Percentiles rank a stretch among this genome's conserved stretches.
These are phyloP conservation scores for Tiaroga cobitis DNA, from an alignment of 2,797 vertebrate genomes.

Conservation along the genomic window DNA sequence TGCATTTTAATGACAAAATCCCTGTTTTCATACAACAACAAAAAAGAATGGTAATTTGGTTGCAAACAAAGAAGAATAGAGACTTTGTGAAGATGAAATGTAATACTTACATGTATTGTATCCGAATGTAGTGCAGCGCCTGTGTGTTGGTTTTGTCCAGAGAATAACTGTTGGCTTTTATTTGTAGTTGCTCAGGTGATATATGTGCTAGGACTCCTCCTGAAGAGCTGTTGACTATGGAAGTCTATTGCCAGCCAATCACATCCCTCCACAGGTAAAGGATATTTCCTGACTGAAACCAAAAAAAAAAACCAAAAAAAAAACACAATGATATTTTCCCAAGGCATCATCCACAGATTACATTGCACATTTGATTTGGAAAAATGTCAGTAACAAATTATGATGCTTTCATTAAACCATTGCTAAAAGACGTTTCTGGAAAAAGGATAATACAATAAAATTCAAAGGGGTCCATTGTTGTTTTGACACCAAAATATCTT, in stretches of 20 bases:
- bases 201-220: slow-evolving; percentile 40
- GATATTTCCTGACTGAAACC: slow-evolving; percentile 55
- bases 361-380: neutral
- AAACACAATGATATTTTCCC: slow-evolving; percentile 26
- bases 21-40: neutral
- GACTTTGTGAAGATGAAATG: neutral
- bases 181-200: slow-evolving; percentile 69
- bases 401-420: neutral
- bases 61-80: neutral
- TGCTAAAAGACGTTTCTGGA: neutral
- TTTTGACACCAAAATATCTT: neutral
- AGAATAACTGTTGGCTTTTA: slow-evolving; percentile 55
- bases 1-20: neutral
- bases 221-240: slow-evolving; percentile 43
- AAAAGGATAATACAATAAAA: neutral
- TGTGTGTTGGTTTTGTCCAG: slow-evolving; percentile 42
- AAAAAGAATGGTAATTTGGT: neutral
- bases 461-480: neutral
- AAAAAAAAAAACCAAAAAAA: neutral
- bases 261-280: slow-evolving; percentile 52
- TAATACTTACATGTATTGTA: slow-evolving; percentile 65
- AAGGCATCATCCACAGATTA: slow-evolving; percentile 10
- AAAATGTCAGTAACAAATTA: neutral
- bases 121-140: slow-evolving; percentile 43
- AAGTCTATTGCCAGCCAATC: slow-evolving; percentile 58